Percentiles rank a stretch among this genome's conserved stretches.
Evolutionary conservation across 2,888 invertebrate genomes (phyloP).

Genomic region (Rhogogaster chlorosoma): DNA sequence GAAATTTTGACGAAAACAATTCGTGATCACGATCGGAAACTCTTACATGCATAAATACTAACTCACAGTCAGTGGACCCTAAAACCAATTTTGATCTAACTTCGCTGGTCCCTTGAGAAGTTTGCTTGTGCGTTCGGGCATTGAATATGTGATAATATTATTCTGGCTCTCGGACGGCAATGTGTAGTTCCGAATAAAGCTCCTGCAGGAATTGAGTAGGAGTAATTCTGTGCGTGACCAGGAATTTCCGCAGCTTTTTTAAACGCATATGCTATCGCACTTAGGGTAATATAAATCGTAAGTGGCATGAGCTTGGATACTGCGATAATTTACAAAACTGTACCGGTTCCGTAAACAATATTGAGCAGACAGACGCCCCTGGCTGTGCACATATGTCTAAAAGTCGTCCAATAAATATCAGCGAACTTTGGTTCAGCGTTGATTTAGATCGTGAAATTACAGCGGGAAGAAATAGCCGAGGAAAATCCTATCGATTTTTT

Average conservation of each 20-base stretch:
- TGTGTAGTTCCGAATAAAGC: background rate
- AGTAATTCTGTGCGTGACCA: background rate
- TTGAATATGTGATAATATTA: conserved; percentile 23
- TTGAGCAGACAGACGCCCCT: background rate
- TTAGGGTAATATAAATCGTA: background rate
- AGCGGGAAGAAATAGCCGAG: background rate
- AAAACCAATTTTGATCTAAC: background rate
- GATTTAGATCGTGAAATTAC: background rate
- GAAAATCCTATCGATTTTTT: background rate
- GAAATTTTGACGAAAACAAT: background rate
- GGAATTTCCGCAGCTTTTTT: background rate
- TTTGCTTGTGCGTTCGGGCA: background rate
- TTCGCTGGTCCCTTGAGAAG: conserved; percentile 3
- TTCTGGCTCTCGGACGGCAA: background rate
- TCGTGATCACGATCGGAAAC: background rate
- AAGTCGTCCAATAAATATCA: background rate
- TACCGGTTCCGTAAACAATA: background rate
- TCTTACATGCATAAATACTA: background rate
- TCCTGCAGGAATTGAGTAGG: background rate
- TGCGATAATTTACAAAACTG: background rate
- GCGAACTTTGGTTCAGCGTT: background rate
- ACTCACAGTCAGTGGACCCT: background rate
- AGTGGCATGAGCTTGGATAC: background rate
- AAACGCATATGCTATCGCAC: background rate
- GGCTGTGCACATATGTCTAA: background rate